A percentile compares a stretch with the other conserved stretches of the same genome.
Evolutionary conservation across 2,113 vertebrate genomes (phyloP).

Genomic region (Pelvicachromis taeniatus): DNA sequence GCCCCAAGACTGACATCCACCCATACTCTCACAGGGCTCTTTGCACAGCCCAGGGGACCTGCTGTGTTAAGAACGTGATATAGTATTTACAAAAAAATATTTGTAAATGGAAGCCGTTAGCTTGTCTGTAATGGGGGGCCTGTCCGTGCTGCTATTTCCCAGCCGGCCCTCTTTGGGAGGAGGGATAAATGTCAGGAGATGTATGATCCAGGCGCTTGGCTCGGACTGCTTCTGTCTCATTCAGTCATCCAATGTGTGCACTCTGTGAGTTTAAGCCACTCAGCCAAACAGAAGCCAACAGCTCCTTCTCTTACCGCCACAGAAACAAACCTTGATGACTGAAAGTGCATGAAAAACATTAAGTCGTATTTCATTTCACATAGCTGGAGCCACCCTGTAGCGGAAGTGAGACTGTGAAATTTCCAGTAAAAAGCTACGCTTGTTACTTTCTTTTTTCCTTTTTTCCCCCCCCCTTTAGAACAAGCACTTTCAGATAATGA

Average conservation of each 20-base stretch:
- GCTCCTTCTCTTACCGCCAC: slow-evolving; percentile 28
- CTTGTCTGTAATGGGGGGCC: slow-evolving; percentile 50
- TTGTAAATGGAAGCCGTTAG: slow-evolving; percentile 76
- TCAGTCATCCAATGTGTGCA: slow-evolving; percentile 26
- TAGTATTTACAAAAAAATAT: slow-evolving; percentile 78
- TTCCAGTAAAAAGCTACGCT: slow-evolving; percentile 65
- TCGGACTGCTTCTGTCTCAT: slow-evolving; percentile 57
- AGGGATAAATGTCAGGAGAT: slow-evolving; percentile 63
- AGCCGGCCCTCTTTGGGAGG: slow-evolving; percentile 18
- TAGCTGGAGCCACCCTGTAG: slow-evolving; percentile 11
- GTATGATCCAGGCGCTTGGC: slow-evolving; percentile 48
- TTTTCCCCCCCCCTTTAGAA: background rate
- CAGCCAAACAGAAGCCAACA: slow-evolving; percentile 18
- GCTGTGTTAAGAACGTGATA: slow-evolving; percentile 77
- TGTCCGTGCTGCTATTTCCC: slow-evolving; percentile 25
- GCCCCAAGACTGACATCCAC: slow-evolving; percentile 42
- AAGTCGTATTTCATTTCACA: slow-evolving; percentile 57
- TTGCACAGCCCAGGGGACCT: slow-evolving; percentile 50
- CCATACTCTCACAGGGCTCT: slow-evolving; percentile 44
- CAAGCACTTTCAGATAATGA: slow-evolving; percentile 75
- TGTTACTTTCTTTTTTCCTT: background rate
- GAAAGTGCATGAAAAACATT: slow-evolving; percentile 52
- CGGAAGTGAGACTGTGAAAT: slow-evolving; percentile 64
- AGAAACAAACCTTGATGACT: slow-evolving; percentile 57
- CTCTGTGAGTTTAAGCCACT: slow-evolving; percentile 31